A percentile compares a stretch with the other conserved stretches of the same genome.
These are phyloP conservation scores for Polyodon spathula DNA, from an alignment of 2,113 vertebrate species.

Conservation along the genomic window DNA sequence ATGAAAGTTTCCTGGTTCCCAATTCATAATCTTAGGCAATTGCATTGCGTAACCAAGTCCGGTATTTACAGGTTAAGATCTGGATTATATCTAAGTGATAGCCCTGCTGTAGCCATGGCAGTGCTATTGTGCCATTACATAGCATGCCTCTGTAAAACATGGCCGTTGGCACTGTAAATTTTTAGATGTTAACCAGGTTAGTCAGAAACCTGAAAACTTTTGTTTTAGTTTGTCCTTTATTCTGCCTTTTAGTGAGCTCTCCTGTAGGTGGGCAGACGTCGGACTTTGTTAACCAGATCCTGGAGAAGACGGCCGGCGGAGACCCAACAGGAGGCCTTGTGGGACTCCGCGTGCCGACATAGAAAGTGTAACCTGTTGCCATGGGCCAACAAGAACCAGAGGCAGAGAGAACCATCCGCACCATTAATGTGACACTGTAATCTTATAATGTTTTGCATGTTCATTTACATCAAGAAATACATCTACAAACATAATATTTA, in stretches of 20 bases:
- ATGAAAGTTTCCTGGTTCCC: too few species aligned
- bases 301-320: slow-evolving; percentile 90
- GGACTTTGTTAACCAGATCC: slow-evolving; percentile 95
- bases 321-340: slow-evolving; percentile 93
- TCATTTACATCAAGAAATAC: slow-evolving; percentile 64
- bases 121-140: too few species aligned
- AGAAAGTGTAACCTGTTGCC: slow-evolving; percentile 69
- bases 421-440: slow-evolving; percentile 61
- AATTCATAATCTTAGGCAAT: too few species aligned
- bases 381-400: not conserved
- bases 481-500: slow-evolving; percentile 38
- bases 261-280: slow-evolving; percentile 93
- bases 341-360: slow-evolving; percentile 82
- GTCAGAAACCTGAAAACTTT: not conserved
- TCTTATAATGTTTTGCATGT: slow-evolving; percentile 82
- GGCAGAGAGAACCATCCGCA: slow-evolving; percentile 22
- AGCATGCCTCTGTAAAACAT: too few species aligned
- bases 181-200: too few species aligned
- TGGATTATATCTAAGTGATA: too few species aligned
- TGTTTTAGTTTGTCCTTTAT: not conserved
- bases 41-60: too few species aligned
- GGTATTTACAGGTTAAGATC: too few species aligned
- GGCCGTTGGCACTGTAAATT: too few species aligned
- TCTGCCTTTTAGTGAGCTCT: slow-evolving; percentile 54
- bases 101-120: too few species aligned